A percentile compares a stretch with the other conserved stretches of the same genome.
Evolutionary conservation across 2,888 invertebrate species (phyloP).

Genomic region (Eulithis prunata): DNA sequence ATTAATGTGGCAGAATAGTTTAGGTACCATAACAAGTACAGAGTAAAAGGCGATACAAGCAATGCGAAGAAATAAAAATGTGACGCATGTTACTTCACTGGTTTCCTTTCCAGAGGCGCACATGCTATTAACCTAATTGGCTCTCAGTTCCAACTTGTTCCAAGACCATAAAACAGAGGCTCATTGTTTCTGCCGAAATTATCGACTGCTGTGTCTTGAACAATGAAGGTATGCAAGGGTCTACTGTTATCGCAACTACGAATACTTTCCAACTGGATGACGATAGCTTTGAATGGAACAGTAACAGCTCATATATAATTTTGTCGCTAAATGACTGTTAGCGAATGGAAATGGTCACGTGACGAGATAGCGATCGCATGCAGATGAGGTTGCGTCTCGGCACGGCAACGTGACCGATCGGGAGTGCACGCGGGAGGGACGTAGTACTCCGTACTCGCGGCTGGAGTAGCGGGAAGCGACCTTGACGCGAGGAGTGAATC

Average conservation of each 20-base stretch:
- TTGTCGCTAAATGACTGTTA: slow-evolving; percentile 14
- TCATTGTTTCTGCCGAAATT: slow-evolving; percentile 24
- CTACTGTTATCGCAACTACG: slow-evolving; percentile 23
- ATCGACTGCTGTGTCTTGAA: slow-evolving; percentile 19
- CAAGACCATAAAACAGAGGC: slow-evolving; percentile 28
- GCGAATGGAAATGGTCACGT: slow-evolving; percentile 29
- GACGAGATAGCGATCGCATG: slow-evolving; percentile 32
- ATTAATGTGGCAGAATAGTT: neutral
- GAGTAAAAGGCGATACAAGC: too few relatives aligned
- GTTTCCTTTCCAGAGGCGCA: slow-evolving; percentile 15
- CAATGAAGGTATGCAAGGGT: slow-evolving; percentile 26
- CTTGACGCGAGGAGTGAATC: slow-evolving; percentile 78
- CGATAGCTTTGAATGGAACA: slow-evolving; percentile 25
- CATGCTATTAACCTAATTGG: slow-evolving; percentile 14
- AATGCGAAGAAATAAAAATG: neutral
- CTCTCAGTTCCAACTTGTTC: slow-evolving; percentile 16
- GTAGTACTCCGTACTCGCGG: slow-evolving; percentile 36
- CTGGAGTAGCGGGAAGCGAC: slow-evolving; percentile 78
- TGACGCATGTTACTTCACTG: neutral
- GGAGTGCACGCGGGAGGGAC: slow-evolving; percentile 49
- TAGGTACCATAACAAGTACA: too few relatives aligned
- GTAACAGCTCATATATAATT: slow-evolving; percentile 15
- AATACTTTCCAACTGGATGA: slow-evolving; percentile 18
- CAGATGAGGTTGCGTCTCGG: slow-evolving; percentile 36
- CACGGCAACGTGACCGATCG: slow-evolving; percentile 44